A percentile compares a stretch with the other conserved stretches of the same genome.
Evolutionary conservation across 2,888 invertebrate genomes (phyloP).

Genomic region (Drosophila borealis): DNA sequence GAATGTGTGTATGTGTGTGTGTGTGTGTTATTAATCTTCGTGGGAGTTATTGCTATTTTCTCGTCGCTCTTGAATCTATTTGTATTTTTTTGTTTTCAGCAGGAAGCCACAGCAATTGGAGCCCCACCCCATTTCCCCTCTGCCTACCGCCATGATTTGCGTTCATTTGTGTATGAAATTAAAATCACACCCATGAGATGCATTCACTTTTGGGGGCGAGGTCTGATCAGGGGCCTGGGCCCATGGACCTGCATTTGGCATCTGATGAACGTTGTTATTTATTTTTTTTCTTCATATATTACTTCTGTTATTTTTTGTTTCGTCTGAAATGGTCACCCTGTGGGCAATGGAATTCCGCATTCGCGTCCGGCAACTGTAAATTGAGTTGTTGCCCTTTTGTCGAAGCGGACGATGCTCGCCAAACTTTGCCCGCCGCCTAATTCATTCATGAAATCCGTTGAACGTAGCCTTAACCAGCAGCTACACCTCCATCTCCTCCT

Average conservation of each 20-base stretch:
- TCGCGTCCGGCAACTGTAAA: conserved; percentile 68
- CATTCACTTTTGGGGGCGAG: conserved; percentile 32
- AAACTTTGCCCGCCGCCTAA: conserved; percentile 73
- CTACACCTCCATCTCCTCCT: conserved; percentile 3
- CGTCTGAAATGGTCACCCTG: conserved; percentile 64
- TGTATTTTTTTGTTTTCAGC: conserved; percentile 42
- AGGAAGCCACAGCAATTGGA: conserved; percentile 32
- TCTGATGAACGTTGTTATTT: conserved; percentile 38
- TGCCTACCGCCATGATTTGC: conserved; percentile 62
- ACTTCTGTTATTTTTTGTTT: conserved; percentile 14
- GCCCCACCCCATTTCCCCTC: conserved; percentile 5
- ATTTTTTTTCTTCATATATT: conserved; percentile 33
- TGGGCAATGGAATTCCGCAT: conserved; percentile 67
- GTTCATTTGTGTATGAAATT: conserved; percentile 85
- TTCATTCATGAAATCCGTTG: conserved; percentile 78
- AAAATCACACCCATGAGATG: conserved; percentile 85
- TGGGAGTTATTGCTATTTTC: conserved; percentile 81
- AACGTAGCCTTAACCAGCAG: conserved; percentile 35
- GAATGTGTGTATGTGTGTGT: conserved; percentile 33
- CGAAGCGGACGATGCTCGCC: conserved; percentile 39
- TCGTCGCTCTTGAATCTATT: conserved; percentile 47
- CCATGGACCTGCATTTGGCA: conserved; percentile 35
- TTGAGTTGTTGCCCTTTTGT: conserved; percentile 77
- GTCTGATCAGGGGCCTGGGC: background rate
- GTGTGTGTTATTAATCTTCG: conserved; percentile 81